Percentiles rank a stretch among this genome's conserved stretches.
Evolutionary conservation across 92 coral and sea anemone species (phyloP).

Genomic region (Parazoanthus darwini): DNA sequence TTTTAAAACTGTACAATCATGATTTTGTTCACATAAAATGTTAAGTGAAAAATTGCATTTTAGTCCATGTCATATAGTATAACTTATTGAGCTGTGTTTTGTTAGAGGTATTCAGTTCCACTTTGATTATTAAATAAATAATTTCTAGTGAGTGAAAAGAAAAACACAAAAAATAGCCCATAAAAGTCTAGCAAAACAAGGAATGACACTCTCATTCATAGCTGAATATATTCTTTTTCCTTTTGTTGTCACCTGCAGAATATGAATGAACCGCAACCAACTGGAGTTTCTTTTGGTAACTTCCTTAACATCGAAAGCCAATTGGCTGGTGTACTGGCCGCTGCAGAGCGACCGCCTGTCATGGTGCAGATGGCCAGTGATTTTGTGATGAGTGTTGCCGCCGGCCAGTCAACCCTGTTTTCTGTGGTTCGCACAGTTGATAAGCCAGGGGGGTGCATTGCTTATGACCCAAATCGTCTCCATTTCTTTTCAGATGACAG

Average conservation of each 20-base stretch:
- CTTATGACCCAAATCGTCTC: constrained; percentile 11
- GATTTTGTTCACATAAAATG: too few species aligned
- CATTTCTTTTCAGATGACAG: constrained; percentile 36
- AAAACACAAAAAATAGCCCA: too few species aligned
- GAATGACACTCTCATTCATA: too few species aligned
- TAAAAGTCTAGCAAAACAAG: too few species aligned
- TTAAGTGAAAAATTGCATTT: too few species aligned
- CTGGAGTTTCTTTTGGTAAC: not conserved
- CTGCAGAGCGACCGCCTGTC: constrained; percentile 16
- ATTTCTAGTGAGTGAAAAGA: too few species aligned
- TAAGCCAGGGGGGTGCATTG: constrained; percentile 39
- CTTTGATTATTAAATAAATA: too few species aligned
- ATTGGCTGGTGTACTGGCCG: not conserved
- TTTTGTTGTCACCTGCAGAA: constrained; percentile 7
- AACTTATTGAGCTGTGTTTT: too few species aligned
- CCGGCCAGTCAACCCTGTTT: constrained; percentile 37
- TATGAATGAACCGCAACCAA: constrained; percentile 17
- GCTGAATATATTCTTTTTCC: too few species aligned
- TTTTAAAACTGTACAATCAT: too few species aligned
- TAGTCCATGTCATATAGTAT: too few species aligned
- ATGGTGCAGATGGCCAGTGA: constrained; percentile 30
- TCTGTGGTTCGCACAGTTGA: constrained; percentile 26
- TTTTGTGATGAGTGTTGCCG: constrained; percentile 24
- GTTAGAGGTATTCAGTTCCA: too few species aligned
- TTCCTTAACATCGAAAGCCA: constrained; percentile 23